Conservation (phyloP, 92 coral and sea anemone genomes). For the Porites evermanni region DNA sequence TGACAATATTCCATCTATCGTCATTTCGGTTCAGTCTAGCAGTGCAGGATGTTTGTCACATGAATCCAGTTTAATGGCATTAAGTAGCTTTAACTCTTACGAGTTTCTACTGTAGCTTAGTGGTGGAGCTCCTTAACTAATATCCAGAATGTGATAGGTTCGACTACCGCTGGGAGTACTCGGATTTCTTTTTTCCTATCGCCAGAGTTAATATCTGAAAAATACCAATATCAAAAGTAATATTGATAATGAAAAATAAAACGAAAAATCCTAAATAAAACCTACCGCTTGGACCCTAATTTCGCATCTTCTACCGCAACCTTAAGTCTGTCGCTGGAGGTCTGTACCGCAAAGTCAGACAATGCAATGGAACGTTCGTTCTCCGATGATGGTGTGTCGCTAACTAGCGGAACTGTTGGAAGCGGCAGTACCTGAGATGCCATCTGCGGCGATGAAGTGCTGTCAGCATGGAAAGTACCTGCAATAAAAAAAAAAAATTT, state of each 20-base stretch:
- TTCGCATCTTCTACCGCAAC: slow-evolving; percentile 38
- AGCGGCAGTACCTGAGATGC: background rate
- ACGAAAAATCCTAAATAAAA: too few relatives aligned
- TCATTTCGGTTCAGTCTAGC: too few relatives aligned
- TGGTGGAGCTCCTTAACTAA: too few relatives aligned
- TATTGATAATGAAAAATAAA: background rate
- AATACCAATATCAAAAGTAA: background rate
- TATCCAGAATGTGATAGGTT: too few relatives aligned
- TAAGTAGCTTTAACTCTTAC: too few relatives aligned
- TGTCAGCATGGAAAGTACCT: background rate
- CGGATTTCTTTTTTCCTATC: too few relatives aligned
- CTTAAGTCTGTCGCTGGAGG: slow-evolving; percentile 8
- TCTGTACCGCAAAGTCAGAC: background rate
- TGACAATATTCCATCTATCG: too few relatives aligned
- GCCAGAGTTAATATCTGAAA: too few relatives aligned
- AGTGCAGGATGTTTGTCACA: too few relatives aligned
- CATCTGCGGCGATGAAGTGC: background rate
- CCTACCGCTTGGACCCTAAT: slow-evolving; percentile 29
- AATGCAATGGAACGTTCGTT: background rate
- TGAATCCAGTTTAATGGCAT: too few relatives aligned
- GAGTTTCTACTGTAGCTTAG: too few relatives aligned
- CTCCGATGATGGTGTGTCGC: background rate
- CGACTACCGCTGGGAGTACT: too few relatives aligned
- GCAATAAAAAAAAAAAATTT: background rate
- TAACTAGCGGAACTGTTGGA: slow-evolving; percentile 17